phyloP scores from a whole-genome alignment of 2,888 invertebrate species.

The Calliscelio sp. region DNA sequence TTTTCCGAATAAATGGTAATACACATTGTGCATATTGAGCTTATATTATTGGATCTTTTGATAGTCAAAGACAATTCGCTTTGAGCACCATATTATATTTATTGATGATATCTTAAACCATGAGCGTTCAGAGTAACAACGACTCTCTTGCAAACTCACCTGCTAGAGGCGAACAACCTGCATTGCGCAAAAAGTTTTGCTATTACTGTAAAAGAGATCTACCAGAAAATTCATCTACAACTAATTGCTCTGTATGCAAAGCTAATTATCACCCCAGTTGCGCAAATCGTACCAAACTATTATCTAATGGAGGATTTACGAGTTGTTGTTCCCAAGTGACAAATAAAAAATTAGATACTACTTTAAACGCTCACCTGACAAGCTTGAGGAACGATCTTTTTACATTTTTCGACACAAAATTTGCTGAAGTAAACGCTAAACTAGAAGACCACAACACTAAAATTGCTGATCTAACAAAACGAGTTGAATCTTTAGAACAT shows the following conservation, averaged over 20 bases:
- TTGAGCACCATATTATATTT: too few species aligned
- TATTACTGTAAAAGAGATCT: conserved; percentile 22
- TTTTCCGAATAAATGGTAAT: too few species aligned
- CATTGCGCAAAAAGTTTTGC: conserved; percentile 9
- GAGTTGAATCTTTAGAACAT: neutral
- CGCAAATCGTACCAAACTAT: neutral
- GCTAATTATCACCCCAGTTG: conserved; percentile 20
- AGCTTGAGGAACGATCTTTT: conserved; percentile 1
- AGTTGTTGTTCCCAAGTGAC: conserved; percentile 3
- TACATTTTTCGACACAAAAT: conserved; percentile 5
- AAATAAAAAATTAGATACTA: neutral
- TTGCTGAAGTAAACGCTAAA: neutral
- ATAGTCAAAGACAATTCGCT: too few species aligned
- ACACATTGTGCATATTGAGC: too few species aligned
- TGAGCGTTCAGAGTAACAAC: too few species aligned
- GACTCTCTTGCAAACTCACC: too few species aligned
- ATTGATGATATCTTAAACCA: too few species aligned
- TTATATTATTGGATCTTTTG: too few species aligned
- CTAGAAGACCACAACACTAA: neutral
- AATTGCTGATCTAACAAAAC: neutral
- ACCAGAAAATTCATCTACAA: neutral
- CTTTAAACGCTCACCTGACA: neutral
- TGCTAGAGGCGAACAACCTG: too few species aligned
- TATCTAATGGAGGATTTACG: conserved; percentile 1
- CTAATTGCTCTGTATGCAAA: conserved; percentile 6